These are phyloP conservation scores for Drosophila rubida DNA, from an alignment of 2,888 invertebrate genomes.

Conservation along the genomic window DNA sequence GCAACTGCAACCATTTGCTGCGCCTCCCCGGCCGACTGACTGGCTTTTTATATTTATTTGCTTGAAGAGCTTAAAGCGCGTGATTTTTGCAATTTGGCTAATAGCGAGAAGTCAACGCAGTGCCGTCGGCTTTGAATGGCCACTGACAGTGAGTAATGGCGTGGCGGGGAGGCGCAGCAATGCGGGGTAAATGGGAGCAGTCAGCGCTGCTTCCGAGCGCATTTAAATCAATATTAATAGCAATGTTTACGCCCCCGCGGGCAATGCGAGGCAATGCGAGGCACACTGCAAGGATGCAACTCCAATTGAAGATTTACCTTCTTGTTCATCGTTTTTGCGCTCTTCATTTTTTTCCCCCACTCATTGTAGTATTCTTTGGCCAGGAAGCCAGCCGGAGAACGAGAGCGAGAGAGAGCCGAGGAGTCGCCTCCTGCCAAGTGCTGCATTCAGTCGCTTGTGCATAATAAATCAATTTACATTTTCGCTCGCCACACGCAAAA, in stretches of 20 bases:
- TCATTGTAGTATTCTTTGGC: slow-evolving; percentile 28
- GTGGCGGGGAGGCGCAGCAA: slow-evolving; percentile 14
- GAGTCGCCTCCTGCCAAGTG: slow-evolving; percentile 45
- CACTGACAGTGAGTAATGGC: slow-evolving; percentile 64
- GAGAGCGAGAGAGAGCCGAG: neutral
- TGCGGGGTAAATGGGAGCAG: slow-evolving; percentile 28
- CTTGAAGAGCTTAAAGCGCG: slow-evolving; percentile 59
- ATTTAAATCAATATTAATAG: slow-evolving; percentile 76
- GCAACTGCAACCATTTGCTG: slow-evolving; percentile 40
- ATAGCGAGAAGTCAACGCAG: slow-evolving; percentile 67
- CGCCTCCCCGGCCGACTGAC: neutral
- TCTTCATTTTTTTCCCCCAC: neutral
- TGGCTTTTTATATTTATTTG: slow-evolving; percentile 12
- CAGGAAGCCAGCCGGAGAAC: slow-evolving; percentile 12
- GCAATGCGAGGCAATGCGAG: slow-evolving; percentile 12
- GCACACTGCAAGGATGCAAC: slow-evolving; percentile 35
- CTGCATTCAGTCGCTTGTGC: slow-evolving; percentile 70
- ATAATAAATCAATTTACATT: slow-evolving; percentile 78
- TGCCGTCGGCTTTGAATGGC: slow-evolving; percentile 54
- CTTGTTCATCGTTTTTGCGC: slow-evolving; percentile 22
- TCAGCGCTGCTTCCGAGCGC: slow-evolving; percentile 19
- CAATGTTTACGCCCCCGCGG: slow-evolving; percentile 60
- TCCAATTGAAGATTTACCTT: slow-evolving; percentile 61
- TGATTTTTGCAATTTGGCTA: slow-evolving; percentile 71
- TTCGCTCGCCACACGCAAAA: slow-evolving; percentile 68